Evolutionary conservation across 2,797 vertebrate species (phyloP).

Genomic region (Falco cherrug): DNA sequence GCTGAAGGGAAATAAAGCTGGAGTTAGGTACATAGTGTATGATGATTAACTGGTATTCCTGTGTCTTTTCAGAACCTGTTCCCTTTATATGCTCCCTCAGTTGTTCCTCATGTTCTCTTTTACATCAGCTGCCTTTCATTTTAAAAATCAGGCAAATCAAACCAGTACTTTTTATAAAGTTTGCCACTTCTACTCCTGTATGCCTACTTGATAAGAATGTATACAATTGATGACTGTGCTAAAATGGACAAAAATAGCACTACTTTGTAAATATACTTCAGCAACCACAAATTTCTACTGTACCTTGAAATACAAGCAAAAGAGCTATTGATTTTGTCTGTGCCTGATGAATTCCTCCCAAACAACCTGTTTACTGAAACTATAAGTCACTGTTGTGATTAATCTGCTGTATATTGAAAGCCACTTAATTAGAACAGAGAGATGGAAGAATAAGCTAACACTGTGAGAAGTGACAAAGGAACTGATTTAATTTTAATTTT

Average conservation of each 20-base stretch:
- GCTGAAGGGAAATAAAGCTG: neutral
- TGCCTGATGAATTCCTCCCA: constrained; percentile 10
- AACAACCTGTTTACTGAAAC: constrained; percentile 26
- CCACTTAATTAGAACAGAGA: constrained; percentile 23
- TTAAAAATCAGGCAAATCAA: neutral
- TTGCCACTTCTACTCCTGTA: neutral
- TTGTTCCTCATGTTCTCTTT: neutral
- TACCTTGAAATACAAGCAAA: constrained; percentile 16
- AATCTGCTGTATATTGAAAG: constrained; percentile 18
- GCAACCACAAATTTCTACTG: neutral
- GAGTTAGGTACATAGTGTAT: neutral
- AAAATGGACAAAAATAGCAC: neutral
- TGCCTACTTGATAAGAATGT: neutral
- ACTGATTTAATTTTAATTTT: constrained; percentile 24
- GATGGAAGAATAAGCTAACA: neutral
- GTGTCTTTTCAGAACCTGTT: neutral
- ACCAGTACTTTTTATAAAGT: neutral
- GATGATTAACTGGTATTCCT: neutral
- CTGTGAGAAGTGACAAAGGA: neutral
- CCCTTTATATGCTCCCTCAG: neutral
- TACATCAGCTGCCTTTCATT: neutral
- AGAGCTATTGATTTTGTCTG: constrained; percentile 42
- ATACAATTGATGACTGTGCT: neutral
- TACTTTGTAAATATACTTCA: neutral
- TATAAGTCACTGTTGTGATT: constrained; percentile 25